phyloP scores from a whole-genome alignment of 1,140 invertebrate species.

The Ceratina calcarata region DNA sequence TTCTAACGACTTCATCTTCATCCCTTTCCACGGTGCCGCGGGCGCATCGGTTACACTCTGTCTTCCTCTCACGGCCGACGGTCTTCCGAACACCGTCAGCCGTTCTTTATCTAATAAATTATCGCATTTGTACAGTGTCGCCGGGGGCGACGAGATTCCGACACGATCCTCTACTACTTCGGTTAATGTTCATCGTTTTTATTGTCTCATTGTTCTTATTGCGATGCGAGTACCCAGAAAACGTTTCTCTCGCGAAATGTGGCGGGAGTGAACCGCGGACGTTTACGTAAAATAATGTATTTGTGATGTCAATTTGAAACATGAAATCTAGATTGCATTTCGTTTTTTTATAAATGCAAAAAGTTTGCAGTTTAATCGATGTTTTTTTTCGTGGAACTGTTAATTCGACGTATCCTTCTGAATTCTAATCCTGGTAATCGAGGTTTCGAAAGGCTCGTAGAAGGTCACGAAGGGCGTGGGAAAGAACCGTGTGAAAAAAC shows the following conservation, averaged over 20 bases:
- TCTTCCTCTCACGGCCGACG: too few relatives aligned
- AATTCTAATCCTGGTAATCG: not conserved
- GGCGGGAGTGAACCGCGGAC: too few relatives aligned
- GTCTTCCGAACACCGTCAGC: not conserved
- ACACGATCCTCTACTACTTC: not conserved
- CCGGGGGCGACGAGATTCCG: not conserved
- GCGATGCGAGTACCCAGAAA: not conserved
- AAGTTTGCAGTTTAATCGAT: too few relatives aligned
- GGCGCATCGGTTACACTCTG: not conserved
- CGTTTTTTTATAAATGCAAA: too few relatives aligned
- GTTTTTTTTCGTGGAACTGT: too few relatives aligned
- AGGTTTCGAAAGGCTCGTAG: slow-evolving; percentile 38
- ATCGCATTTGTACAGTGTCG: slow-evolving; percentile 13
- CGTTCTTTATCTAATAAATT: slow-evolving; percentile 19
- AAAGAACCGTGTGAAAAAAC: slow-evolving; percentile 38
- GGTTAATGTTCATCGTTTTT: not conserved
- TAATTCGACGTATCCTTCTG: too few relatives aligned
- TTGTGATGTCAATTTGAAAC: not conserved
- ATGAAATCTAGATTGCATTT: not conserved
- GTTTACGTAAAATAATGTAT: not conserved
- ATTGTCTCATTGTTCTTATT: too few relatives aligned
- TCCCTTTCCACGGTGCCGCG: slow-evolving; percentile 17
- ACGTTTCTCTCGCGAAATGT: too few relatives aligned
- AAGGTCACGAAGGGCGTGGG: slow-evolving; percentile 42
- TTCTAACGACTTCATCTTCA: slow-evolving; percentile 62